Conservation (phyloP, 2,113 vertebrate genomes). For the Chlamydotis undulata region DNA sequence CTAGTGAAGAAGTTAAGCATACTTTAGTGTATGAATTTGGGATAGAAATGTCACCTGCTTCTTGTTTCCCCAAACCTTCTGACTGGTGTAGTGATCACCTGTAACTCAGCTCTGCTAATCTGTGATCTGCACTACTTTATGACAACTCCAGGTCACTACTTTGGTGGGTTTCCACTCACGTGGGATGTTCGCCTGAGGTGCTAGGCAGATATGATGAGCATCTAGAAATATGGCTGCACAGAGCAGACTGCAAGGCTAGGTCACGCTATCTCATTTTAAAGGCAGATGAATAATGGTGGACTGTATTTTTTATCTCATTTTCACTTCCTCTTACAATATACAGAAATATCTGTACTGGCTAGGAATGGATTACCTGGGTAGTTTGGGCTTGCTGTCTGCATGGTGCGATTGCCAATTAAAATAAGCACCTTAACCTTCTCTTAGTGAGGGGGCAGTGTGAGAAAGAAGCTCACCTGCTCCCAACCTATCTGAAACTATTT, state of each 20-base stretch:
- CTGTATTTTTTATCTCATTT: neutral
- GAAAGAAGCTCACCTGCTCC: neutral
- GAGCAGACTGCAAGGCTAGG: neutral
- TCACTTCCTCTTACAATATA: neutral
- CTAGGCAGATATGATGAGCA: neutral
- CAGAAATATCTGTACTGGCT: neutral
- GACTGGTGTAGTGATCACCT: neutral
- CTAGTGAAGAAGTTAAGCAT: neutral
- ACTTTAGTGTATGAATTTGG: neutral
- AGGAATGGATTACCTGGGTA: neutral
- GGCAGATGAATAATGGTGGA: neutral
- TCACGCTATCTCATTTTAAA: neutral
- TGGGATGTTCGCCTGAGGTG: neutral
- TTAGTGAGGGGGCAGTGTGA: neutral
- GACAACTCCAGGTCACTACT: neutral
- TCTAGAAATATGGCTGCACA: neutral
- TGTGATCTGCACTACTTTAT: neutral
- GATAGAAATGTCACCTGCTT: neutral
- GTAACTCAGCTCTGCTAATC: neutral
- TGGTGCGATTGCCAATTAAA: neutral
- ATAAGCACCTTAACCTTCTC: neutral
- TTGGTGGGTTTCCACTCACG: neutral
- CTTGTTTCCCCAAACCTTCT: neutral
- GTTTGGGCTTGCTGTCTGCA: neutral
- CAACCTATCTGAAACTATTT: neutral